These are phyloP conservation scores for Napeogenes sylphis DNA, from an alignment of 2,888 invertebrate genomes.

Conservation along the genomic window DNA sequence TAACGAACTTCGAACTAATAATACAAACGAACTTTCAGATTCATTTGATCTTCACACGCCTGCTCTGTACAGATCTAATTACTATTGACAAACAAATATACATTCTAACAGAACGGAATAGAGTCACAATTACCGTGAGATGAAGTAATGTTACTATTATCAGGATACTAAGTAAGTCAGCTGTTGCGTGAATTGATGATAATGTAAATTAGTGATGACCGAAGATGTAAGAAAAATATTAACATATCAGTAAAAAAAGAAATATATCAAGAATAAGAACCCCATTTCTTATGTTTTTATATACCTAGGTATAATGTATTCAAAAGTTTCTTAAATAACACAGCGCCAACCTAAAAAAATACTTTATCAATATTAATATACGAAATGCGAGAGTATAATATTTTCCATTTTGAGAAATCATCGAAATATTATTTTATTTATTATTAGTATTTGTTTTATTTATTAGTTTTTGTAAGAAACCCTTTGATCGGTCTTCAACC, in stretches of 20 bases:
- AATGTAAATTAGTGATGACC: constrained; percentile 40
- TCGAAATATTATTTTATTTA: no score
- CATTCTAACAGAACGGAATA: constrained; percentile 3
- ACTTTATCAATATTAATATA: no score
- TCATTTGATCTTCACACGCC: constrained; percentile 42
- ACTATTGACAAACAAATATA: constrained; percentile 9
- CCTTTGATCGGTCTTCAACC: no score
- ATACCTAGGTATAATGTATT: no score
- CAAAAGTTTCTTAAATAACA: no score
- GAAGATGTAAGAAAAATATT: constrained; percentile 2
- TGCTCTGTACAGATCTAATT: constrained; percentile 27
- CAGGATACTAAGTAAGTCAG: constrained; percentile 48
- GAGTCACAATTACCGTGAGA: constrained; percentile 11
- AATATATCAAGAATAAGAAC: background rate
- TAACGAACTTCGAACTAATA: constrained; percentile 40
- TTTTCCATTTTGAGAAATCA: no score
- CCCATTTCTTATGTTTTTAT: no score
- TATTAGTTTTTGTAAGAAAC: no score
- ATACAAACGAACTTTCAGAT: constrained; percentile 35
- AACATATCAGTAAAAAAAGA: background rate
- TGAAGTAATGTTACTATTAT: constrained; percentile 41
- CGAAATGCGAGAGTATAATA: no score
- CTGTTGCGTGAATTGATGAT: constrained; percentile 49
- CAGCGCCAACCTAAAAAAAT: no score
- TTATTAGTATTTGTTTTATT: no score